Base-by-base conservation (phyloP, 2,113 vertebrate species). In the Micronisus gabar region DNA sequence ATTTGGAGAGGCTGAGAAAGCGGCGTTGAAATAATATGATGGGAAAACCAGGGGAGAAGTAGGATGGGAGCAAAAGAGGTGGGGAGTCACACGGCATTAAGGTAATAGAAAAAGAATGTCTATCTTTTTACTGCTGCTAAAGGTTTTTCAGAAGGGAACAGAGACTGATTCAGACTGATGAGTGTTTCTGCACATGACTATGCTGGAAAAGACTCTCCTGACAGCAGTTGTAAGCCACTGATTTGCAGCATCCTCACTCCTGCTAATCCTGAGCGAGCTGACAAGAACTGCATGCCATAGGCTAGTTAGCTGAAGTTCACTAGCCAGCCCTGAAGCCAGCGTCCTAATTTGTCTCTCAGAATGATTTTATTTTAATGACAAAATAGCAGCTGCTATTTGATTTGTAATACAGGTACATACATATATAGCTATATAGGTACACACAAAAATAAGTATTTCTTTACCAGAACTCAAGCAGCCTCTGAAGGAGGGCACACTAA, bases 231-330 rank as follows among this genome's bases (percentile, higher is more conserved):
- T 47, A 55, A 94, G 52, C n/a, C 72, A 7, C 78, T 71, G 86
- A 92, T 84, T 86, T 90, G 72, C 88, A 96, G 90, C 74, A 95
- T 86, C 88, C 88, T 87, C 52, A 7, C 52, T 95, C 73, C 87
- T 93, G 61, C 74, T 79, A 70, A 93, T 53, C 52, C 29, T 10
- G 32, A 86, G 70, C 2, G 21, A 86, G 56, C 70, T 45, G 55
- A 94, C 70, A 45, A 83, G 72, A 67, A 18, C 13, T n/a, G 58
- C 48, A 25, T n/a, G 38, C 38, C 45, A 18, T 34, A 32, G 67
- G 38, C 58, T 26, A 79, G 38, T 76, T 91, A 70, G 5, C 27
- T 62, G 86, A 58, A 86, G 43, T 67, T 79, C 71, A 34, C 76
- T 38, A 88, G 65, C 73, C 66, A 85, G 45, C 41, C 41, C 68